Percentiles rank a stretch among this genome's conserved stretches.
Evolutionary conservation across 2,797 vertebrate genomes (phyloP).

Genomic region (Halcyon smyrnensis): DNA sequence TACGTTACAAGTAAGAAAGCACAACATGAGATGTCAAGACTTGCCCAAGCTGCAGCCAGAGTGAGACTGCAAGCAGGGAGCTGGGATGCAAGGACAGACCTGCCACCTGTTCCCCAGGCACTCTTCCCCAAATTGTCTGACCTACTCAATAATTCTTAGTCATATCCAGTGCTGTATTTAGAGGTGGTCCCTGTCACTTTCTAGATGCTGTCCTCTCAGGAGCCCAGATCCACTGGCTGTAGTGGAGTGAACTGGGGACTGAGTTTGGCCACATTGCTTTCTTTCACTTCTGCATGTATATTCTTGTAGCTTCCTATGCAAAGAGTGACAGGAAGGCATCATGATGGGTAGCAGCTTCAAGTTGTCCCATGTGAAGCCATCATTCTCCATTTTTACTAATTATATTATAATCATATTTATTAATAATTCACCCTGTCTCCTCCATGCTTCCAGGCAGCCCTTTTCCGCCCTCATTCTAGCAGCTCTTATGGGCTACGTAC

Average conservation of each 20-base stretch:
- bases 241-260: background rate
- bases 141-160: background rate
- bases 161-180: background rate
- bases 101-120: background rate
- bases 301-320: background rate
- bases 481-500: background rate
- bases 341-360: background rate
- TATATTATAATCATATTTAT: background rate
- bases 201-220: background rate
- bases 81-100: background rate
- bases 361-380: background rate
- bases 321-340: background rate
- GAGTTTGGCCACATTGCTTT: background rate
- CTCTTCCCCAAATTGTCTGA: background rate
- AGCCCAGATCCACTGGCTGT: background rate
- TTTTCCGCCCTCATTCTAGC: background rate
- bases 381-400: background rate
- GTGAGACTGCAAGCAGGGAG: background rate
- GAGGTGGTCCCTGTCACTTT: background rate
- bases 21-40: accelerated
- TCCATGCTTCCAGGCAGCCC: background rate
- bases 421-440: background rate
- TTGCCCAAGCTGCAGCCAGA: background rate
- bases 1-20: background rate
- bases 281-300: background rate